Percentiles rank a stretch among this genome's conserved stretches.
Evolutionary conservation across 1,140 invertebrate species (phyloP).

Genomic region (Meloidogyne chitwoodi): DNA sequence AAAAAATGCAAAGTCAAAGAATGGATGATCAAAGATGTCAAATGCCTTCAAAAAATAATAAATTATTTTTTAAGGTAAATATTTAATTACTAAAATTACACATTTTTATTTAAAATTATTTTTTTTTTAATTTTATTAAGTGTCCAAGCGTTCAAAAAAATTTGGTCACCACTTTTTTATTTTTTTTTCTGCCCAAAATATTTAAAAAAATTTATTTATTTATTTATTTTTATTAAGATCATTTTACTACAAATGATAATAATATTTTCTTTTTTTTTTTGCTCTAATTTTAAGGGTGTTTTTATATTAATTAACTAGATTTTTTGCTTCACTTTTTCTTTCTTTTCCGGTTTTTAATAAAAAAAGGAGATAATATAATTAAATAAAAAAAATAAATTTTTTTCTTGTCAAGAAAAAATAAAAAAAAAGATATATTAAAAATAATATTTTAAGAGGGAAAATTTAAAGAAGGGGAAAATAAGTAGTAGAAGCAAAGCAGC

Average conservation of each 20-base stretch:
- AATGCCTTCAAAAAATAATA: slow-evolving; percentile 65
- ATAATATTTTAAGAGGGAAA: background rate
- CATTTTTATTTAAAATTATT: background rate
- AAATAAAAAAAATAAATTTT: too few relatives aligned
- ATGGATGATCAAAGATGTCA: slow-evolving; percentile 89
- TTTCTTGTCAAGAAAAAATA: background rate
- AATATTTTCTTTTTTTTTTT: background rate
- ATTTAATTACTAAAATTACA: background rate
- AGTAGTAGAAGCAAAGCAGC: background rate
- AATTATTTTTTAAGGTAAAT: background rate
- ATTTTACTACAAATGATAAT: too few relatives aligned
- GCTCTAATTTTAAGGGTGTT: too few relatives aligned
- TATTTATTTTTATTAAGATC: too few relatives aligned
- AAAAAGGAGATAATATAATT: too few relatives aligned
- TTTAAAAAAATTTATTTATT: too few relatives aligned
- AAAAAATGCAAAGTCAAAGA: slow-evolving; percentile 81
- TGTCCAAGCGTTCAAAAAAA: too few relatives aligned
- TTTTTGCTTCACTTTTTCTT: background rate
- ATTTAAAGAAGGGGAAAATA: background rate
- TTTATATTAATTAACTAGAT: too few relatives aligned
- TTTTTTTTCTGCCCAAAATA: too few relatives aligned
- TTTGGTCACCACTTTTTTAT: too few relatives aligned
- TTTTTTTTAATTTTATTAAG: background rate
- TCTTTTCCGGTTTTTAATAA: background rate
- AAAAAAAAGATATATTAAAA: too few relatives aligned